Evolutionary conservation across 2,797 vertebrate species (phyloP), one percentile per base, ranked within the genome.

Genomic region (Pantherophis alleghaniensis): DNA sequence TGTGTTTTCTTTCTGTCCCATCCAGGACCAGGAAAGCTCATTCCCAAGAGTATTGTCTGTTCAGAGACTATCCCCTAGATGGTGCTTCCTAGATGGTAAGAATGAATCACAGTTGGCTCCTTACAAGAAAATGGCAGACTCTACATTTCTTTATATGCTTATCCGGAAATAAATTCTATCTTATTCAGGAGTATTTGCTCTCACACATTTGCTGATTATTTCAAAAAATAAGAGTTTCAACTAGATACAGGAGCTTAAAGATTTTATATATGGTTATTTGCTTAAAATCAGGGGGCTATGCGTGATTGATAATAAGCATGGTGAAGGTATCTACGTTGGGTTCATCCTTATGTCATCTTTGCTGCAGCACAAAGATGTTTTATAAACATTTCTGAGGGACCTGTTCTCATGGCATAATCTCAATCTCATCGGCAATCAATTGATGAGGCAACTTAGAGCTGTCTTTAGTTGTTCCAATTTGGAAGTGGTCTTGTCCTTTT

Each of bases 61-160:
- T 94, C 98, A 98, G 95, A 98, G 98, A 96, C 98, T 99, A 47
- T 99, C 99, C 93, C 96, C 98, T 59, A 98, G 98, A 97, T 99
- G 99, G 99, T 99, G 99, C 98, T 99, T 99, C 97, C 98, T 99
- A 96, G 99, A 99, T 5, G 99, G 99, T 99, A 97, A 99, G 98
- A 98, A 59, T 89, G 98, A 98, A 59, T 89, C 61, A 56, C n/a
- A 47, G 28, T 59, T 88, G 26, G 12, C 63, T 90, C 86, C 13
- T 63, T 61, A 22, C 26, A 59, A 20, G 32, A 79, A 53, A 93
- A 91, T 9, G 69, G 5, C 10, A 0, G 9, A 6, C 42, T 5
- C 14, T 37, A 32, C 26, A 28, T 13, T 55, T 32, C 28, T 87
- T 14, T 24, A 37, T 22, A 56, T 56, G 3, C 7, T 55, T 79